Evolutionary conservation across 2,888 invertebrate genomes (phyloP).

Genomic region (Drosophila sordidula): DNA sequence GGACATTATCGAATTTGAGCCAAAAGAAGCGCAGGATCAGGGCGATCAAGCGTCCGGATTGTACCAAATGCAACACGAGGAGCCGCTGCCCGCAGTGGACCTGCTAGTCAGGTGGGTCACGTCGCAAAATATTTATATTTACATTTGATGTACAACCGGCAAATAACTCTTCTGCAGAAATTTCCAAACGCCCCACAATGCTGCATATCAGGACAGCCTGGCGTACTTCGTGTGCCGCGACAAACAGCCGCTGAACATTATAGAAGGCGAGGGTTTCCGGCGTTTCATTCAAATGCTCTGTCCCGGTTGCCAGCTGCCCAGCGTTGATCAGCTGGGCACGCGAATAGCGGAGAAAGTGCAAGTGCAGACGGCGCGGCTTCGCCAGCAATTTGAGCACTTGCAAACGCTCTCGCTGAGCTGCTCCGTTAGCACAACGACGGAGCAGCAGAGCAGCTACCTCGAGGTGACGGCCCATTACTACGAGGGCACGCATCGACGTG

Average conservation of each 20-base stretch:
- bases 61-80: constrained; percentile 30
- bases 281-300: constrained; percentile 32
- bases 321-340: constrained; percentile 21
- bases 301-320: constrained; percentile 41
- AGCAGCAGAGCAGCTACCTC: constrained; percentile 12
- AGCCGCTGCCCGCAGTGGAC: constrained; percentile 10
- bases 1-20: constrained; percentile 63
- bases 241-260: constrained; percentile 38
- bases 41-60: constrained; percentile 8
- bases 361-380: constrained; percentile 19
- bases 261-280: constrained; percentile 53
- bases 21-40: constrained; percentile 38
- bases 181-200: constrained; percentile 4
- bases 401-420: constrained; percentile 50
- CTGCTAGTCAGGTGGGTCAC: constrained; percentile 8
- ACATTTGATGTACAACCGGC: not conserved
- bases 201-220: constrained; percentile 17
- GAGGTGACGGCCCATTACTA: constrained; percentile 51
- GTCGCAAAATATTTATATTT: not conserved
- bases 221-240: constrained; percentile 60
- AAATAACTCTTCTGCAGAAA: constrained; percentile 17
- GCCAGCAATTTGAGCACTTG: constrained; percentile 23
- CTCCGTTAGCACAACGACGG: constrained; percentile 16
- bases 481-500: constrained; percentile 35
- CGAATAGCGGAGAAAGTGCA: constrained; percentile 37